Percentiles rank a stretch among this genome's conserved stretches.
Conservation (phyloP, 2,113 vertebrate species). For the Chaenogobius annularis region DNA sequence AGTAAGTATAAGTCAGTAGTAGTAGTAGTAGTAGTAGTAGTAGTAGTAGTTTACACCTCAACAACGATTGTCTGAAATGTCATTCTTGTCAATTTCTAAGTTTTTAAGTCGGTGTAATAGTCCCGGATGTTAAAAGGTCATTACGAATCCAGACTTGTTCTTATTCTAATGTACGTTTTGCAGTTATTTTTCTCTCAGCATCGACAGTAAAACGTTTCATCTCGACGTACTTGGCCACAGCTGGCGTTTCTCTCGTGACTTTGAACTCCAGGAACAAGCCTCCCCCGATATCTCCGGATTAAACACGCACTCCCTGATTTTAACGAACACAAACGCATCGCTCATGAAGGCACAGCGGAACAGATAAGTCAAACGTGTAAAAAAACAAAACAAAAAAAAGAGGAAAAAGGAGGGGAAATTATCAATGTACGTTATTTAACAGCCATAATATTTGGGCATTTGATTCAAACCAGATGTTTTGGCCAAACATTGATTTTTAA, state of each 20-base stretch:
- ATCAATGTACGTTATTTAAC: too few species aligned
- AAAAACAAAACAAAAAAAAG: neutral
- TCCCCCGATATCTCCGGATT: neutral
- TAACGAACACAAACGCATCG: slow-evolving; percentile 4
- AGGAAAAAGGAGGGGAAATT: neutral
- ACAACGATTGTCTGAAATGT: too few species aligned
- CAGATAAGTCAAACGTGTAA: too few species aligned
- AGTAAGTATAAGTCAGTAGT: too few species aligned
- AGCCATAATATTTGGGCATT: neutral
- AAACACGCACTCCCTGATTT: slow-evolving; percentile 12
- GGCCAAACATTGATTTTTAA: too few species aligned
- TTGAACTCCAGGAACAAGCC: slow-evolving; percentile 12
- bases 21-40: too few species aligned
- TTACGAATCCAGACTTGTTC: too few species aligned
- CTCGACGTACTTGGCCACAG: neutral
- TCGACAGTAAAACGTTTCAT: neutral
- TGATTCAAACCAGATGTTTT: neutral
- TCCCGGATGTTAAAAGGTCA: too few species aligned
- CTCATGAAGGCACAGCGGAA: slow-evolving; percentile 22
- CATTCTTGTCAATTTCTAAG: too few species aligned
- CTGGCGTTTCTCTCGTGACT: neutral
- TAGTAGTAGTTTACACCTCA: too few species aligned
- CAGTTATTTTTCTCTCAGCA: neutral
- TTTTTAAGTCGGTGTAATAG: too few species aligned
- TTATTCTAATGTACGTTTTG: neutral